Base-by-base conservation (phyloP, 2,797 vertebrate genomes). In the Molothrus aeneus region DNA sequence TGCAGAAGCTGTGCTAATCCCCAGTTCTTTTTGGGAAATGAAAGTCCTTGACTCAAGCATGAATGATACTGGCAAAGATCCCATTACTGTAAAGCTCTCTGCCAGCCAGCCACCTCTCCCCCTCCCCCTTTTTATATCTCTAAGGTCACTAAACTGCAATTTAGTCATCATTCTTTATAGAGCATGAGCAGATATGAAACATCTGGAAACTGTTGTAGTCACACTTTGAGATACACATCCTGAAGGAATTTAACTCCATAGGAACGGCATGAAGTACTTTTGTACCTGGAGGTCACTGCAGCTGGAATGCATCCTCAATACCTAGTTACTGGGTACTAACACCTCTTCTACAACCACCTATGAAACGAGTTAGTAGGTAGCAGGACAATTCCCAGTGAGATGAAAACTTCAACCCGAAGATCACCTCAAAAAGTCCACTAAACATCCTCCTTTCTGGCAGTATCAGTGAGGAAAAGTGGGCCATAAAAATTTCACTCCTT, bases 121-220 rank as follows among this genome's bases (percentile, higher is more conserved):
- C 93, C 86, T 80, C 88, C 80, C 81, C 90, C 66, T 78, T 79
- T 91, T 92, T 71, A 89, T 94, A 84, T 93, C 86, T 94, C 92
- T 96, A 96, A 97, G 89, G 93, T 97, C 81, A 96, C 80, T 77
- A 93, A 63, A 90, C 82, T 96, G 88, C 86, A 97, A 96, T 97
- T 95, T 96, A 96, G 96, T 92, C 95, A 96, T 96, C 93, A 95
- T 92, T 95, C 88, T 94, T 97, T 95, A 96, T 90, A 97, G 96
- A 97, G 86, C 93, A 95, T 74, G 74, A 95, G 94, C 83, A 96
- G 84, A 92, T 92, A 94, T 89, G 92, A 93, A 96, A 96, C 93
- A 89, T 93, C 79, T 86, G 88, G 88, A 94, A 97, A 95, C 85
- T 91, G 60, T 38, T 81, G 92, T n/a, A 96, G 51, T 80, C 92